A percentile compares a stretch with the other conserved stretches of the same genome.
These are phyloP conservation scores for Physella acuta DNA, from an alignment of 1,140 invertebrate genomes.

Conservation along the genomic window DNA sequence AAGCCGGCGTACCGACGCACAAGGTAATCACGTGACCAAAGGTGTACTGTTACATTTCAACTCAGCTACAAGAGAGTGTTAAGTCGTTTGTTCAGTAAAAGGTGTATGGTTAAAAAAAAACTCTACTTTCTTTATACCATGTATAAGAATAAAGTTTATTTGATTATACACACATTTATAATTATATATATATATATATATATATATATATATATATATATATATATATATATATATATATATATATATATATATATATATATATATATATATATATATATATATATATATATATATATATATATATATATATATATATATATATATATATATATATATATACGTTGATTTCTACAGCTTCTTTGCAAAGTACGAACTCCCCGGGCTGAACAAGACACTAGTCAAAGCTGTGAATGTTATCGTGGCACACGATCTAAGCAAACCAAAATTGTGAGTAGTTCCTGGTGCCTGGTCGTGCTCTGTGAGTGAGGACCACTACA, in stretches of 20 bases:
- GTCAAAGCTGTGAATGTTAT: neutral
- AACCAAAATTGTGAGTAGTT: neutral
- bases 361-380: neutral
- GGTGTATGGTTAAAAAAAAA: neutral
- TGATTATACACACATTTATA: neutral
- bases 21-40: constrained; percentile 22
- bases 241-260: no score
- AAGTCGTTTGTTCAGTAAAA: neutral
- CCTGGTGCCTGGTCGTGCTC: neutral
- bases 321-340: no score
- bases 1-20: constrained; percentile 32
- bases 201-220: no score
- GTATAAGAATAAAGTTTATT: neutral
- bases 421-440: neutral
- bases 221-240: no score
- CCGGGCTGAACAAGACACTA: neutral
- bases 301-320: no score
- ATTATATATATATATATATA: no score
- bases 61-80: neutral
- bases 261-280: no score
- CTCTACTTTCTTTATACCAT: neutral
- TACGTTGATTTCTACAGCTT: neutral
- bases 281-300: no score
- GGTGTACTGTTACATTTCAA: neutral
- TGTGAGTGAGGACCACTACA: neutral